phyloP scores from a whole-genome alignment of 2,113 vertebrate species.

The Vireo altiloquus region DNA sequence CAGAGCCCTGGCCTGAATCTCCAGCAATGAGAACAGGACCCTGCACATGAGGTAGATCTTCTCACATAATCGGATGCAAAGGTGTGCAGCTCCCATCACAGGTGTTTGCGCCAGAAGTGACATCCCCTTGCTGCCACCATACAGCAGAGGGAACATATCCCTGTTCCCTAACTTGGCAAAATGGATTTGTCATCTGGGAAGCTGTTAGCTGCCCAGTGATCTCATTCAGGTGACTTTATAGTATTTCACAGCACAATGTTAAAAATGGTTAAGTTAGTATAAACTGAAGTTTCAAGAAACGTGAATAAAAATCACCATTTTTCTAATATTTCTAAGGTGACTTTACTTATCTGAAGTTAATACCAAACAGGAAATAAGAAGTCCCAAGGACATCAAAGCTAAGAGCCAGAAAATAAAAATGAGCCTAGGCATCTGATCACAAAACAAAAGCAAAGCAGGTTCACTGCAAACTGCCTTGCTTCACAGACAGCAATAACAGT shows the following conservation, averaged over 20 bases:
- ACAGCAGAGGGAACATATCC: background rate
- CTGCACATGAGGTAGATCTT: background rate
- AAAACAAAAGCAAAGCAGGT: background rate
- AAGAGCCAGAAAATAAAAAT: background rate
- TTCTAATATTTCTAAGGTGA: background rate
- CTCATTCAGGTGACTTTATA: background rate
- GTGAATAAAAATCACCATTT: background rate
- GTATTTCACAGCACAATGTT: background rate
- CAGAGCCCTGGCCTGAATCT: background rate
- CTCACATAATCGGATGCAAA: background rate
- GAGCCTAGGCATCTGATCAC: background rate
- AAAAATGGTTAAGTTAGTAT: background rate
- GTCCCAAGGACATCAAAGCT: background rate
- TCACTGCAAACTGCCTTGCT: background rate
- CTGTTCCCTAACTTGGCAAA: background rate
- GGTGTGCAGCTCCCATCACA: background rate
- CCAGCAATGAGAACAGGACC: background rate
- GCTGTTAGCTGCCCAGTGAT: background rate
- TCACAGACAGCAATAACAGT: background rate
- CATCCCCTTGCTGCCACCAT: background rate
- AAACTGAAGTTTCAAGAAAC: background rate
- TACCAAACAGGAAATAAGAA: background rate
- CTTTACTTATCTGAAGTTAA: background rate
- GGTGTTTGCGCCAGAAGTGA: background rate
- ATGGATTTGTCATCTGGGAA: background rate